phyloP scores from a whole-genome alignment of 92 coral and sea anemone genomes.

The Epizoanthus illoricatus region DNA sequence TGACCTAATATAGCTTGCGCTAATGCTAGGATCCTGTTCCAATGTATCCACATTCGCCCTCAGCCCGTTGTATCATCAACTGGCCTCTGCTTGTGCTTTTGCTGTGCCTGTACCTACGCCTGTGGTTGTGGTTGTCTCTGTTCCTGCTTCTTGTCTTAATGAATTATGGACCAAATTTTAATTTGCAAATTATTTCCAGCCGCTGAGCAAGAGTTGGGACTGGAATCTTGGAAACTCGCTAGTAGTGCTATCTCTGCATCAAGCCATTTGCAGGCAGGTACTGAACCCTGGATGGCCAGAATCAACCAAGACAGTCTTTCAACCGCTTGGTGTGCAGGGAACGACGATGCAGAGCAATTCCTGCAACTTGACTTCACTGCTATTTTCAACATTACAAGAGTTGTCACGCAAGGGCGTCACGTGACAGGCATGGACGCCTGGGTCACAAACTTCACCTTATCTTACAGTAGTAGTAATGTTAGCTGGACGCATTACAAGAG shows the following conservation, averaged over 20 bases:
- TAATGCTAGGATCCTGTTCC: no score
- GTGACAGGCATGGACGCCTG: constrained; percentile 45
- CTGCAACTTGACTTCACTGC: constrained; percentile 49
- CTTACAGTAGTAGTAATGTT: constrained; percentile 41
- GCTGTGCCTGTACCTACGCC: no score
- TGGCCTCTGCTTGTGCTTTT: no score
- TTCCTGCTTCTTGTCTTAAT: no score
- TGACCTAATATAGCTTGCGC: no score
- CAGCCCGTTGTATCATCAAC: no score
- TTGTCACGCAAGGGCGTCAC: constrained; percentile 61
- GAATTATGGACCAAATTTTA: no score
- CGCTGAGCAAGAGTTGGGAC: neutral
- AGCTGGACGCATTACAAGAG: constrained; percentile 39
- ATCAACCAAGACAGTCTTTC: constrained; percentile 45
- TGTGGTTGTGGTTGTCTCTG: no score
- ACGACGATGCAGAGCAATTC: constrained; percentile 41
- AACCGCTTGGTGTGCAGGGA: constrained; percentile 63
- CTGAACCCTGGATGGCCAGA: constrained; percentile 43
- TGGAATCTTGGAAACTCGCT: constrained; percentile 10
- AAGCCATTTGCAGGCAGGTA: constrained; percentile 5
- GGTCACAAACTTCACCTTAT: constrained; percentile 43
- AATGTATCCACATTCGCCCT: no score
- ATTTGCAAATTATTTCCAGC: neutral
- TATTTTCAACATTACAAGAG: constrained; percentile 18
- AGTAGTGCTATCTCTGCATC: constrained; percentile 1